Conservation (phyloP, 1,140 invertebrate genomes). For the Temnothorax curvispinosus region DNA sequence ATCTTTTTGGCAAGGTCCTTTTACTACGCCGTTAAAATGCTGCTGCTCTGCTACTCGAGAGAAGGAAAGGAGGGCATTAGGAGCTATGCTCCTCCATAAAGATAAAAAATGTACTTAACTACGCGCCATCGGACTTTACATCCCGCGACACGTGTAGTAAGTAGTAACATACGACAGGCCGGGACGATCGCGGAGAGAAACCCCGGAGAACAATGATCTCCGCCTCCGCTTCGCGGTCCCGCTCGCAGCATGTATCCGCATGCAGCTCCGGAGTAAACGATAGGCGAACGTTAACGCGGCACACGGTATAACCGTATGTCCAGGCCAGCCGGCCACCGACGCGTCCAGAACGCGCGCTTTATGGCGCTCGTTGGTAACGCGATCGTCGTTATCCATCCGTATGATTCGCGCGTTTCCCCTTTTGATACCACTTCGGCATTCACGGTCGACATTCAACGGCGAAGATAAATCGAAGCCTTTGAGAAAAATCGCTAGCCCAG, state of each 20-base stretch:
- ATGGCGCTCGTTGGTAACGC: slow-evolving; percentile 38
- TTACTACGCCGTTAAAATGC: slow-evolving; percentile 67
- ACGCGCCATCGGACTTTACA: not conserved
- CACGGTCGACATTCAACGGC: slow-evolving; percentile 49
- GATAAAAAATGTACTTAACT: slow-evolving; percentile 65
- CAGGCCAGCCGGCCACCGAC: not conserved
- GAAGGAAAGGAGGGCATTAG: slow-evolving; percentile 41
- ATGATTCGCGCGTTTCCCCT: slow-evolving; percentile 66
- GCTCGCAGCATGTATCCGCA: not conserved
- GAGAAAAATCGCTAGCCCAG: slow-evolving; percentile 62
- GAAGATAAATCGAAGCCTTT: slow-evolving; percentile 70
- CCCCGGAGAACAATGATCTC: slow-evolving; percentile 27
- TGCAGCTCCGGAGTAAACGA: not conserved
- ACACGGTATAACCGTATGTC: not conserved
- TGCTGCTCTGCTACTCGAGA: slow-evolving; percentile 21
- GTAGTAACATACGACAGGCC: not conserved
- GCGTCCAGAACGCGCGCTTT: slow-evolving; percentile 44
- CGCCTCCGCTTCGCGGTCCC: not conserved
- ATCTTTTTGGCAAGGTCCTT: slow-evolving; percentile 69
- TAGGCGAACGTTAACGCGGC: slow-evolving; percentile 24
- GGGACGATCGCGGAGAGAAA: not conserved
- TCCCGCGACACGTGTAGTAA: slow-evolving; percentile 29
- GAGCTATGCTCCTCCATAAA: slow-evolving; percentile 45
- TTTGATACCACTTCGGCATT: slow-evolving; percentile 63
- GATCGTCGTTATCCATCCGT: slow-evolving; percentile 66